Evolutionary conservation across 2,113 vertebrate genomes (phyloP).

Genomic region (Fregetta grallaria): DNA sequence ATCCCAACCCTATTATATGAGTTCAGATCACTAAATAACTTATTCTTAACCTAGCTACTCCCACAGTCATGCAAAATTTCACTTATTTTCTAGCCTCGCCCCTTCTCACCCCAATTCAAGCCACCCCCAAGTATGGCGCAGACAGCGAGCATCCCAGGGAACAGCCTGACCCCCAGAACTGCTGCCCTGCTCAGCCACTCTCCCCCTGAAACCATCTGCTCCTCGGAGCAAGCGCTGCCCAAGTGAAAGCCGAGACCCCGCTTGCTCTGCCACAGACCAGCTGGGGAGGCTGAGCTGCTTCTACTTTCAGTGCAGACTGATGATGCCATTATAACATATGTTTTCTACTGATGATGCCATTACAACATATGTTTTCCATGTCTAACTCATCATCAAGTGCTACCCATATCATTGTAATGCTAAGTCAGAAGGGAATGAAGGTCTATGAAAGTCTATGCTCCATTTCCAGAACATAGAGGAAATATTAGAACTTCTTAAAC

Average conservation of each 20-base stretch:
- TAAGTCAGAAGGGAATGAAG: background rate
- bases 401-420: background rate
- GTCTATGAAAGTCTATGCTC: background rate
- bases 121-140: background rate
- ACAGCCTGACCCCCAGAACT: background rate
- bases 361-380: background rate
- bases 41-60: background rate
- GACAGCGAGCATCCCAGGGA: background rate
- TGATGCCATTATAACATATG: background rate
- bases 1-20: background rate
- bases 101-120: background rate
- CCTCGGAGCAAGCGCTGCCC: background rate
- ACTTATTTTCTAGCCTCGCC: background rate
- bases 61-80: background rate
- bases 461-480: background rate
- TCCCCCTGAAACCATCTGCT: background rate
- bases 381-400: background rate
- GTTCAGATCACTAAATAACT: background rate
- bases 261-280: background rate
- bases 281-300: background rate
- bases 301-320: background rate
- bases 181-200: background rate
- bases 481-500: background rate
- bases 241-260: background rate
- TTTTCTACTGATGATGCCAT: background rate